Conservation (phyloP, 2,888 invertebrate genomes). For the Sarcophaga variegata region DNA sequence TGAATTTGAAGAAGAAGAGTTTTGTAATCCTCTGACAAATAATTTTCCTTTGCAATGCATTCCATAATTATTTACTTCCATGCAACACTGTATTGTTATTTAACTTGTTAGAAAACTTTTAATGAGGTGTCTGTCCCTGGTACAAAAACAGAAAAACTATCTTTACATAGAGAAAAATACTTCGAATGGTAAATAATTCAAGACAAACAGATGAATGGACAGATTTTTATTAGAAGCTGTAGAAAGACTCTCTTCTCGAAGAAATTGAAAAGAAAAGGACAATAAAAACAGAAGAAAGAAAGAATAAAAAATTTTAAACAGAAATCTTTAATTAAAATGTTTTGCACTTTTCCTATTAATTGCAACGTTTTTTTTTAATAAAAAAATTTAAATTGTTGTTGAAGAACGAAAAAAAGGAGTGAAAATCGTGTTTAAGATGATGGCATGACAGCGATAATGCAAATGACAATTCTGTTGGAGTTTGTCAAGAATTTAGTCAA, state of each 20-base stretch:
- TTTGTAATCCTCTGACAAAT: not conserved
- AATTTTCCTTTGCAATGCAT: not conserved
- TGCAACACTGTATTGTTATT: not conserved
- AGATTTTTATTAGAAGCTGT: too few relatives aligned
- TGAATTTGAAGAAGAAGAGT: too few relatives aligned
- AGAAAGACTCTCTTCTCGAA: not conserved
- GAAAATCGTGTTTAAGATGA: too few relatives aligned
- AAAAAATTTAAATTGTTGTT: conserved; percentile 14
- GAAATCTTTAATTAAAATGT: conserved; percentile 14
- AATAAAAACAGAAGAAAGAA: not conserved
- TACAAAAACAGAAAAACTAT: too few relatives aligned
- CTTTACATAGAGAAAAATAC: too few relatives aligned
- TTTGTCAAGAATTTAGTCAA: too few relatives aligned
- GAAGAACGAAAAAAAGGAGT: not conserved
- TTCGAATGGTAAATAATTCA: too few relatives aligned
- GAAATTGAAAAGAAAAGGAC: not conserved
- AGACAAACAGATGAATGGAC: too few relatives aligned
- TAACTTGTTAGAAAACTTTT: not conserved
- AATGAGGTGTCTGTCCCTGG: not conserved
- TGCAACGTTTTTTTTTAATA: conserved; percentile 21
- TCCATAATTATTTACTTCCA: not conserved
- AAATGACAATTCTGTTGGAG: too few relatives aligned
- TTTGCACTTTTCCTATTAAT: conserved; percentile 9
- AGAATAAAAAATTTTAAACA: too few relatives aligned
- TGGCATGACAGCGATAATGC: too few relatives aligned